Conservation (phyloP, 2,797 vertebrate genomes). For the Calcarius lapponicus region DNA sequence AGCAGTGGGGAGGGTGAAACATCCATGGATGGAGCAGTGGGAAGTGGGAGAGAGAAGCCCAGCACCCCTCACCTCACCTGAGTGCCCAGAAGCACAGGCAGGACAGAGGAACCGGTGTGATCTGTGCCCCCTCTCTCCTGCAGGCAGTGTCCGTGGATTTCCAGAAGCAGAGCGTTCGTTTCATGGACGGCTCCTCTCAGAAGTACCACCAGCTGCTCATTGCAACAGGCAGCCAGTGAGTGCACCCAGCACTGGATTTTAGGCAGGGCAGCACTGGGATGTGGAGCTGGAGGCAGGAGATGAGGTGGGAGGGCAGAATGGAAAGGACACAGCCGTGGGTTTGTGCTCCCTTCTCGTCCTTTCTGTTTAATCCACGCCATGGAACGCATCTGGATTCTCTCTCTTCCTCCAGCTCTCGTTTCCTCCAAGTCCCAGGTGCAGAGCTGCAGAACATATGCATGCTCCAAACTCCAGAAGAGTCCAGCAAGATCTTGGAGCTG, state of each 20-base stretch:
- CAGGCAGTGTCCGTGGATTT: constrained; percentile 81
- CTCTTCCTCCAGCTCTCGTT: constrained; percentile 72
- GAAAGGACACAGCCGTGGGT: background rate
- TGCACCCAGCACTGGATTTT: background rate
- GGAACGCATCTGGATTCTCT: background rate
- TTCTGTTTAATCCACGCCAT: background rate
- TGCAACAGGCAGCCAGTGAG: constrained; percentile 86
- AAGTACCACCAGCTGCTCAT: constrained; percentile 85
- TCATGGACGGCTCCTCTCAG: constrained; percentile 78
- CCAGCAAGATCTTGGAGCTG: constrained; percentile 77
- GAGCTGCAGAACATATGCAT: constrained; percentile 79
- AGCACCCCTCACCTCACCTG: background rate
- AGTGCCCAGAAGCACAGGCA: background rate
- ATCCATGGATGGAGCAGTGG: background rate
- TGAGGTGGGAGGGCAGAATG: background rate
- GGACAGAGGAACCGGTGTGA: background rate
- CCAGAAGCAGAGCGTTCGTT: constrained; percentile 70
- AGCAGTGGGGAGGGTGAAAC: background rate
- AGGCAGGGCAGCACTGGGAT: background rate
- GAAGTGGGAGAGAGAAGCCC: background rate
- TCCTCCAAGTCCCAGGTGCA: constrained; percentile 79
- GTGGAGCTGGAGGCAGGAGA: background rate
- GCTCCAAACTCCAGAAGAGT: constrained; percentile 81
- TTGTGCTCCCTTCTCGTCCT: background rate
- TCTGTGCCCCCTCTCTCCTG: background rate